Base-by-base conservation (phyloP, 2,888 invertebrate species). In the Sipunculus nudus region DNA sequence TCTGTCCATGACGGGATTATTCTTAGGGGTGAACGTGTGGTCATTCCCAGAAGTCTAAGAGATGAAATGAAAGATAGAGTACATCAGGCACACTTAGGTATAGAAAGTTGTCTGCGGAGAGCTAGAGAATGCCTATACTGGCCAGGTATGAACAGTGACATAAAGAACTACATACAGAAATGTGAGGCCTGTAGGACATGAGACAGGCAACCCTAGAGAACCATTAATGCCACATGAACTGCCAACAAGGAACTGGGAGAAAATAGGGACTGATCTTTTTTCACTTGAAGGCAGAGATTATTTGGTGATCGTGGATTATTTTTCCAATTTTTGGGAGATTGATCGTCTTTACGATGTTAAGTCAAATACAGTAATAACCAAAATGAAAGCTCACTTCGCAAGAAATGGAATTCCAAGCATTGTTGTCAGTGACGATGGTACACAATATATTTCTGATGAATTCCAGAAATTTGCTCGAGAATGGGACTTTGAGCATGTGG, bases 401-500 rank as follows among this genome's bases (percentile, higher is more conserved):
- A 28, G 53, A 35, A 35, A 55, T 54, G 63, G 68, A 6, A 57
- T 66, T 25, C 57, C 59, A 10, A 49, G 53, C 13, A 59, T 47
- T 29, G 10, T 65, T 5, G 21, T 60, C 4, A 53, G 50, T n/a
- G 64, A 72, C 52, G 67, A 66, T 59, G 69, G 66, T 29, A 59
- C 65, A 19, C 56, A 68, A 23, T 61, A 53, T 49, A n/a, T 47
- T 29, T 25, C 40, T 38, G 16, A 35, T 0, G 53, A 63, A 41
- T 69, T 71, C 59, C 3, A 6, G 19, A 26, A 56, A 16, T 60
- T 68, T 59, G 31, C 61, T 21, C 26, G 50, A 19, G 45, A 61
- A 19, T 69, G 60, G 60, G 56, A 62, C 31, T 63, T 71, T 54
- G n/a, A 52, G 2, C 69, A 69, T 49, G 23, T 59, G 3, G 66